phyloP scores from a whole-genome alignment of 2,113 vertebrate species.

The Girardinichthys multiradiatus region DNA sequence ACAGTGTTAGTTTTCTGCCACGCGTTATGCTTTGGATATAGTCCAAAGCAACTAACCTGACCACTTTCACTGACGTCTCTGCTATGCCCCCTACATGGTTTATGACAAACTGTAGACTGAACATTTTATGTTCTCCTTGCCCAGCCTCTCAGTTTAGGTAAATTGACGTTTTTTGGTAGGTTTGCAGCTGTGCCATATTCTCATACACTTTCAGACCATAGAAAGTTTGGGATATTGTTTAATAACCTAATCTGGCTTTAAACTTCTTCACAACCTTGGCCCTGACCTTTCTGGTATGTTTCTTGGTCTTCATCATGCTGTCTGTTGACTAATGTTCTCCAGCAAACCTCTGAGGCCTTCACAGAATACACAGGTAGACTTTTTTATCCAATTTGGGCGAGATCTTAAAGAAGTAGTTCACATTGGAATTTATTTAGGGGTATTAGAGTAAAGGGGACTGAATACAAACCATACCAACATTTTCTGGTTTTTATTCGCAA shows the following conservation, averaged over 20 bases:
- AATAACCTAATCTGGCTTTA: not conserved
- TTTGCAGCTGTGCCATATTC: not conserved
- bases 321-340: no score
- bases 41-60: no score
- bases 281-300: not conserved
- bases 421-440: no score
- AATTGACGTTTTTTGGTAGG: not conserved
- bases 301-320: not conserved
- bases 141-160: not conserved
- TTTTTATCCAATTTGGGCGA: no score
- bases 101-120: not conserved
- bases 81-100: not conserved
- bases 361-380: no score
- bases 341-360: no score
- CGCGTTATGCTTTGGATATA: no score
- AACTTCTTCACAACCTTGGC: not conserved
- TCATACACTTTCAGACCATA: not conserved
- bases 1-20: no score
- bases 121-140: not conserved
- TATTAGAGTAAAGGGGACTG: not conserved
- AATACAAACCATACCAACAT: not conserved
- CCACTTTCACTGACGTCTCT: no score
- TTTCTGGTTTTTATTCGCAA: not conserved
- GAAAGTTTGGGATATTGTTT: not conserved
- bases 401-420: no score